A percentile compares a stretch with the other conserved stretches of the same genome.
phyloP scores from a whole-genome alignment of 2,888 invertebrate genomes.

The Caenorhabditis wallacei region DNA sequence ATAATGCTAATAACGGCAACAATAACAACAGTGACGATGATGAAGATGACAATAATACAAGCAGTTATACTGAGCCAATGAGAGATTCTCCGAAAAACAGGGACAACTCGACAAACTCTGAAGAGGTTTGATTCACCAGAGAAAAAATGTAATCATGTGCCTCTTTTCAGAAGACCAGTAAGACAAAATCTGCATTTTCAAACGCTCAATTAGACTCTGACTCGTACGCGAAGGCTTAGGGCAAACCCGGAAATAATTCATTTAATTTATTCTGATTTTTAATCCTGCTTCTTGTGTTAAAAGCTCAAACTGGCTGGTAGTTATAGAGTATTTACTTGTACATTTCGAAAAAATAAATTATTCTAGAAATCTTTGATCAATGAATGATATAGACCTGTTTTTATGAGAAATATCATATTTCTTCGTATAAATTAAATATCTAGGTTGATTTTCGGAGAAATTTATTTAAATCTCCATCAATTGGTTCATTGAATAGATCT shows the following conservation, averaged over 20 bases:
- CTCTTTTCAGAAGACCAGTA: conserved; percentile 19
- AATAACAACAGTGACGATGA: conserved; percentile 38
- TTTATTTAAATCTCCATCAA: no score
- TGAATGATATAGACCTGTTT: no score
- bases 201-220: conserved; percentile 50
- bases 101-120: conserved; percentile 11
- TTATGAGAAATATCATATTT: background rate
- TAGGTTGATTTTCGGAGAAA: no score
- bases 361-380: no score
- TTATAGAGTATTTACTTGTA: conserved; percentile 35
- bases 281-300: background rate
- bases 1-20: conserved; percentile 8
- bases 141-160: background rate
- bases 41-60: conserved; percentile 44
- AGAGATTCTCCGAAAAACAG: conserved; percentile 38
- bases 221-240: conserved; percentile 45
- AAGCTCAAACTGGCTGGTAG: conserved; percentile 36
- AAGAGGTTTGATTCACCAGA: conserved; percentile 18
- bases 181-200: conserved; percentile 22
- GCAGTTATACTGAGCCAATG: conserved; percentile 60
- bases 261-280: conserved; percentile 48
- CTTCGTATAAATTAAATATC: no score
- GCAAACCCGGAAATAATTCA: conserved; percentile 7
- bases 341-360: conserved; percentile 34
- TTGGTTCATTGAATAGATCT: background rate